Evolutionary conservation across 2,797 vertebrate genomes (phyloP).

Genomic region (Poecilia picta): DNA sequence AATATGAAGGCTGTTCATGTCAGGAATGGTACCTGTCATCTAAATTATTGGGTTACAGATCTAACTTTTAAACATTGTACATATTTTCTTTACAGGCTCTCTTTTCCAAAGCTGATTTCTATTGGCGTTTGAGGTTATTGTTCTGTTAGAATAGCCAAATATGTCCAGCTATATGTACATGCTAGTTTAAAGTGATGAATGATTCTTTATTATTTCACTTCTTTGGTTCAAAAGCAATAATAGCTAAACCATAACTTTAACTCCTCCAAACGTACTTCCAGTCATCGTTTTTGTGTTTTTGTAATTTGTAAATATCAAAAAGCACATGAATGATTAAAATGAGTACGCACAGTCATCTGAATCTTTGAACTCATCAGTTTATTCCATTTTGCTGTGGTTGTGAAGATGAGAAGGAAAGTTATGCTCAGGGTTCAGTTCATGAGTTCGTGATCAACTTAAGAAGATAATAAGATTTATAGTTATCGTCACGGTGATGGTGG

Average conservation of each 20-base stretch:
- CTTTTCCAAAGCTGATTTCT: background rate
- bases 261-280: background rate
- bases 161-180: background rate
- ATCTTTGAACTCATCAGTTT: background rate
- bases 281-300: background rate
- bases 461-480: background rate
- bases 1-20: background rate
- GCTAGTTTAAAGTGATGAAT: background rate
- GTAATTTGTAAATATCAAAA: background rate
- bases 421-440: background rate
- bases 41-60: background rate
- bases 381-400: background rate
- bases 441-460: background rate
- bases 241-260: background rate
- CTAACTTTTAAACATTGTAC: background rate
- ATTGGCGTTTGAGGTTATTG: background rate
- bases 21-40: background rate
- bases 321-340: background rate
- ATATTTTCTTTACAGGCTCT: background rate
- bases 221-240: background rate
- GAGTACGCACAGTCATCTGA: background rate
- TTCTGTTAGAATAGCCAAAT: background rate
- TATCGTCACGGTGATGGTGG: rapidly evolving
- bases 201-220: background rate
- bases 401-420: background rate